Conservation (phyloP, 2,113 vertebrate species). For the Melanostigma gelatinosum region DNA sequence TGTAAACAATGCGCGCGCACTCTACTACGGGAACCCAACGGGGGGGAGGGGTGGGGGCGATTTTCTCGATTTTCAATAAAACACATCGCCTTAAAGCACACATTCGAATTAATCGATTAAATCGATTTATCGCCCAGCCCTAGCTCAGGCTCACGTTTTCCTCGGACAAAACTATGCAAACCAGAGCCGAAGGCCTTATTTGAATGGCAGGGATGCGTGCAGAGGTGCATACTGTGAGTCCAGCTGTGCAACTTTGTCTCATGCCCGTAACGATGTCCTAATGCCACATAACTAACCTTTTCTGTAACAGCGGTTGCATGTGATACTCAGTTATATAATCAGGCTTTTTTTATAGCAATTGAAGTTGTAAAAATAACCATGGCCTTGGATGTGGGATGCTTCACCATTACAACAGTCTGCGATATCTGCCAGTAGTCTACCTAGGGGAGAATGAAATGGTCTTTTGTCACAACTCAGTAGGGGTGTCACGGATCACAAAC, state of each 20-base stretch:
- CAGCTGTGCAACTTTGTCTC: not conserved
- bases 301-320: not conserved
- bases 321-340: not conserved
- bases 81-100: no score
- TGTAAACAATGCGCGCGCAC: no score
- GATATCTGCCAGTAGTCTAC: not conserved
- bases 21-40: no score
- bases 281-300: not conserved
- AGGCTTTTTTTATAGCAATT: not conserved
- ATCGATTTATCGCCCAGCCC: no score
- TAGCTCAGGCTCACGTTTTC: not conserved
- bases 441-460: not conserved
- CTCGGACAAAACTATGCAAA: not conserved
- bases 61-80: no score
- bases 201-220: not conserved
- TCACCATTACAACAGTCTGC: slow-evolving; percentile 8
- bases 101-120: no score
- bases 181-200: slow-evolving; percentile 1
- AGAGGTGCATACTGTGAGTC: not conserved
- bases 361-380: not conserved
- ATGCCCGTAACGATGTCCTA: not conserved
- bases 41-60: no score
- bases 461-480: not conserved
- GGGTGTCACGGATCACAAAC: no score
- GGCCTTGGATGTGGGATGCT: not conserved